Evolutionary conservation across 2,888 invertebrate genomes (phyloP), one percentile per base, ranked within the genome.

Genomic region (Hirtodrosophila cameraria): DNA sequence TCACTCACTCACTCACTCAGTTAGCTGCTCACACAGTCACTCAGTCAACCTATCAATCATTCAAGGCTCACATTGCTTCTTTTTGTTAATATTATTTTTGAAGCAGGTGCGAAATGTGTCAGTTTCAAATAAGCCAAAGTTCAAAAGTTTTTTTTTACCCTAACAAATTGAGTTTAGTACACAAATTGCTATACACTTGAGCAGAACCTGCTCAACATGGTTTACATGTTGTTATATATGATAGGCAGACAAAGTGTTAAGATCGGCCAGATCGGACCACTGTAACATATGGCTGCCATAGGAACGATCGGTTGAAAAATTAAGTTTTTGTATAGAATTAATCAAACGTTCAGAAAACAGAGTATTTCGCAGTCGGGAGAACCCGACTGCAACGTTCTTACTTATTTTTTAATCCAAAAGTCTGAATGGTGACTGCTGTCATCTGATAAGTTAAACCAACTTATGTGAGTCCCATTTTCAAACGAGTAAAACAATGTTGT

Each of bases 91-190:
- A 61, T 49, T 5, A 46, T 30, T 39, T 46, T 55, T 62, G 64
- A 49, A 42, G 36, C 79, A 71, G 83, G 83, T 86, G 86, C 48
- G 57, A 77, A 84, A 54, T 52, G 64, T 85, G 79, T 60, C 85
- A 70, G 71, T 55, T 65, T 30, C 31, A 50, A 84, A 45, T 45
- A 42, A 55, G 46, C 25, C 27, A 59, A 77, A 75, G 66, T 58
- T 68, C 49, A 45, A 60, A 49, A 41, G 31, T 59, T 48, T 53
- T 45, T 59, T 48, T 53, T 45, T 28, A 18, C 41, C 23, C 33
- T 42, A 38, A 33, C 28, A 33, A 31, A 13, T 33, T 8, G 11
- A 41, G 5, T 20, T 23, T 25, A n/a, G 30, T 30, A 41, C 27
- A 7, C n/a, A n/a, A 12, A 1, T 11, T 48, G 20, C 1, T 20